Conservation (phyloP, 2,797 vertebrate genomes). For the Bucorvus abyssinicus region DNA sequence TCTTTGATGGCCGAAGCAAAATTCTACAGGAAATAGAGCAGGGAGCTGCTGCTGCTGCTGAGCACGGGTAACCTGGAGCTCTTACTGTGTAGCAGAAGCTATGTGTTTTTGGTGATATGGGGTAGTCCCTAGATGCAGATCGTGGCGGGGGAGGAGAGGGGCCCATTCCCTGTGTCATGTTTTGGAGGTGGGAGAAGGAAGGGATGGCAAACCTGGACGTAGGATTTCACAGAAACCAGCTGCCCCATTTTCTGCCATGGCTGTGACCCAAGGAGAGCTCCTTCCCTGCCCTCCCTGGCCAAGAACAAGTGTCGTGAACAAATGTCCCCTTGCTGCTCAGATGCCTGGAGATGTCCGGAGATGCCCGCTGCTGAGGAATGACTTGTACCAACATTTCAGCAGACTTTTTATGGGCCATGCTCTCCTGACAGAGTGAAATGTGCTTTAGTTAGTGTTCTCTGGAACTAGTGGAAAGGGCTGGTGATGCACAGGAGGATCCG, state of each 20-base stretch:
- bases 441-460: accelerated
- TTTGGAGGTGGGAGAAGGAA: neutral
- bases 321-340: neutral
- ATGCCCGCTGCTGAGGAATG: neutral
- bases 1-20: neutral
- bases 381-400: neutral
- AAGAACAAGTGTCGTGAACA: neutral
- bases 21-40: neutral
- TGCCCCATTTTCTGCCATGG: neutral
- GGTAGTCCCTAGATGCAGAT: neutral
- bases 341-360: neutral
- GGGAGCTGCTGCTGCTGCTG: neutral
- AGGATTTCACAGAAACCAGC: neutral
- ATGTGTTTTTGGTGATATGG: accelerated
- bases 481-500: neutral
- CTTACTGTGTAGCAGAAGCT: neutral
- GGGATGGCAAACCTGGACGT: neutral
- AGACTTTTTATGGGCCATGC: accelerated
- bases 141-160: accelerated
- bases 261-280: neutral
- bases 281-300: neutral
- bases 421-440: neutral
- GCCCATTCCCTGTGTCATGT: neutral
- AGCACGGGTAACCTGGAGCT: neutral
- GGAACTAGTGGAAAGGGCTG: neutral